These are phyloP conservation scores for Potamarius usumacintae DNA, from an alignment of 2,113 vertebrate genomes.

Conservation along the genomic window DNA sequence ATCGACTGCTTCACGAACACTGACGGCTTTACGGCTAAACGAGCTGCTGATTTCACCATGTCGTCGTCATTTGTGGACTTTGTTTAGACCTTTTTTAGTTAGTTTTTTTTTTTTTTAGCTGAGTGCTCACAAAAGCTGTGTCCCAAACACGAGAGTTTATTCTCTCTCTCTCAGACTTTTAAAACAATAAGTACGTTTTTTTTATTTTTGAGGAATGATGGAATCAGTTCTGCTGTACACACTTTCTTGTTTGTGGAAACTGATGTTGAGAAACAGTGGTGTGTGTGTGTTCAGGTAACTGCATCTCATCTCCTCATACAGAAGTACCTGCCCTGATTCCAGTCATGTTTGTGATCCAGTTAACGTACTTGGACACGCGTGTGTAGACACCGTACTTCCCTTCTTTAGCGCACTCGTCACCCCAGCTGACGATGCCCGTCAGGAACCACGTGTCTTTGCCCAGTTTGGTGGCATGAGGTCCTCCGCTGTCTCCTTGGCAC, in stretches of 20 bases:
- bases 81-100: background rate
- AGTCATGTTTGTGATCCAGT: slow-evolving; percentile 80
- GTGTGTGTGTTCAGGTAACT: background rate
- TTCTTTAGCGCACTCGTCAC: slow-evolving; percentile 84
- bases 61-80: background rate
- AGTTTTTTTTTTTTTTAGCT: background rate
- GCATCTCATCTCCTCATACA: background rate
- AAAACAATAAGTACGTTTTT: too few species aligned
- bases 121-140: background rate
- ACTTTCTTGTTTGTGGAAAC: background rate
- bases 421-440: slow-evolving; percentile 95
- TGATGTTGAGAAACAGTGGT: background rate
- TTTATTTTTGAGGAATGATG: background rate
- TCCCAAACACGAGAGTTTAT: background rate
- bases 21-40: background rate
- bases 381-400: slow-evolving; percentile 94
- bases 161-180: background rate
- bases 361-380: slow-evolving; percentile 77
- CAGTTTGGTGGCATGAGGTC: slow-evolving; percentile 78
- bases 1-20: background rate
- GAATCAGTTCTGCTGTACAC: background rate
- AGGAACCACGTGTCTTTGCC: slow-evolving; percentile 83
- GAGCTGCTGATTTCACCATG: background rate
- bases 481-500: slow-evolving; percentile 92
- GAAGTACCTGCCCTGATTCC: slow-evolving; percentile 39